phyloP scores from a whole-genome alignment of 2,888 invertebrate genomes.

The Itoplectis maculator region DNA sequence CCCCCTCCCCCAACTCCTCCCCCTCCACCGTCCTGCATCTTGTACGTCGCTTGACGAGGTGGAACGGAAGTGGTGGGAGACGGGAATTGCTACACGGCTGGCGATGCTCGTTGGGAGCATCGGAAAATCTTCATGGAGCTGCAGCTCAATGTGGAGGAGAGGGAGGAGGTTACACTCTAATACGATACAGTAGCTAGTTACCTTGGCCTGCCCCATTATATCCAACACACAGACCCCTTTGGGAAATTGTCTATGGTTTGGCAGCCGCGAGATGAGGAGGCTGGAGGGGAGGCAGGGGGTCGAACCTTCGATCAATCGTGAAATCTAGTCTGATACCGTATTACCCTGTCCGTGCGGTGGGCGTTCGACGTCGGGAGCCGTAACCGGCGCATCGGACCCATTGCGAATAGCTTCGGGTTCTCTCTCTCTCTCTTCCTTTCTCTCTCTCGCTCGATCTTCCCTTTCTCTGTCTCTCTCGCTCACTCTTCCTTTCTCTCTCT shows the following conservation, averaged over 20 bases:
- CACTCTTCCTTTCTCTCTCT: conserved; percentile 14
- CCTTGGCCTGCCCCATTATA: conserved; percentile 80
- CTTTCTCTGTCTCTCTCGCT: conserved; percentile 13
- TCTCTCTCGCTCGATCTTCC: no score
- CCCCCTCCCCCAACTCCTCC: no score
- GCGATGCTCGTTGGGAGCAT: conserved; percentile 3
- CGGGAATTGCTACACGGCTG: conserved; percentile 2
- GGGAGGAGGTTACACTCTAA: conserved; percentile 70
- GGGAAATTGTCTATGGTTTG: conserved; percentile 81
- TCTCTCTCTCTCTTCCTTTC: conserved; percentile 10
- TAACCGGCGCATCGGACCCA: conserved; percentile 44
- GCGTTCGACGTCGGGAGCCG: conserved; percentile 14
- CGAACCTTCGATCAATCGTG: conserved; percentile 82
- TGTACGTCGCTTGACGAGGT: background rate
- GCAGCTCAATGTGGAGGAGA: conserved; percentile 2
- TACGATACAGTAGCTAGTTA: conserved; percentile 78
- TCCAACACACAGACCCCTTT: conserved; percentile 80
- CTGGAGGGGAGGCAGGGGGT: conserved; percentile 57
- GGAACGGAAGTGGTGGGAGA: background rate
- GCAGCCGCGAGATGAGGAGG: conserved; percentile 54
- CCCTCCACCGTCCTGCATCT: no score
- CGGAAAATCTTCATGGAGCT: conserved; percentile 20
- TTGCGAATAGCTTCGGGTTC: conserved; percentile 49
- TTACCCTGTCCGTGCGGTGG: conserved; percentile 69
- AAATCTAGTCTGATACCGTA: conserved; percentile 82